phyloP scores from a whole-genome alignment of 1,140 invertebrate species.

The Bombus confusus region DNA sequence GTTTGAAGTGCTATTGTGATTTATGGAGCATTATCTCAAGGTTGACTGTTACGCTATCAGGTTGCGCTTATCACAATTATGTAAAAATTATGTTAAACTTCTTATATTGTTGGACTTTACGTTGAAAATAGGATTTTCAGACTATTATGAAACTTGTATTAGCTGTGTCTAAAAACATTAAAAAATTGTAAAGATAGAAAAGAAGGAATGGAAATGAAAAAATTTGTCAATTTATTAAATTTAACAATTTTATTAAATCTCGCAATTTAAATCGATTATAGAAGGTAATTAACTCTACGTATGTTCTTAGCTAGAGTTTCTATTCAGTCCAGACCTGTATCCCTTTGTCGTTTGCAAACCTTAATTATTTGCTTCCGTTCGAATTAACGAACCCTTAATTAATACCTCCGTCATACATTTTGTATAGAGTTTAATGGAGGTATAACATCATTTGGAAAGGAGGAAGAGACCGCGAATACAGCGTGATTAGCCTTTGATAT shows the following conservation, averaged over 20 bases:
- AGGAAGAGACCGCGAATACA: background rate
- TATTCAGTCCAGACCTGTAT: background rate
- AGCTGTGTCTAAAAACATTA: too few relatives aligned
- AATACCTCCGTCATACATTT: background rate
- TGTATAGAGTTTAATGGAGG: conserved; percentile 6
- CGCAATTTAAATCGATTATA: too few relatives aligned
- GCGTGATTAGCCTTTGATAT: conserved; percentile 12
- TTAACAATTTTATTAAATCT: too few relatives aligned
- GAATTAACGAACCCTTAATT: conserved; percentile 41
- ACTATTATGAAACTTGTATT: too few relatives aligned
- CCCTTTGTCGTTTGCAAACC: conserved; percentile 9
- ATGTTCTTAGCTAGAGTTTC: too few relatives aligned
- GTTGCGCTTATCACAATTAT: background rate
- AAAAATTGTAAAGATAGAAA: too few relatives aligned
- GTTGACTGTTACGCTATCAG: background rate
- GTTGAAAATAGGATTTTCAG: too few relatives aligned
- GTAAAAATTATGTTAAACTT: too few relatives aligned
- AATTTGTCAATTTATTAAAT: too few relatives aligned
- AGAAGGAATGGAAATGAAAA: too few relatives aligned
- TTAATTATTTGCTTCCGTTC: background rate
- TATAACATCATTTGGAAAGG: background rate
- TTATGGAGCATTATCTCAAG: background rate
- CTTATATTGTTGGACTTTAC: too few relatives aligned
- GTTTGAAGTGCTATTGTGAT: too few relatives aligned
- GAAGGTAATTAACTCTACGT: background rate